These are phyloP conservation scores for Bombycilla garrulus DNA, from an alignment of 2,113 vertebrate genomes.

Conservation along the genomic window DNA sequence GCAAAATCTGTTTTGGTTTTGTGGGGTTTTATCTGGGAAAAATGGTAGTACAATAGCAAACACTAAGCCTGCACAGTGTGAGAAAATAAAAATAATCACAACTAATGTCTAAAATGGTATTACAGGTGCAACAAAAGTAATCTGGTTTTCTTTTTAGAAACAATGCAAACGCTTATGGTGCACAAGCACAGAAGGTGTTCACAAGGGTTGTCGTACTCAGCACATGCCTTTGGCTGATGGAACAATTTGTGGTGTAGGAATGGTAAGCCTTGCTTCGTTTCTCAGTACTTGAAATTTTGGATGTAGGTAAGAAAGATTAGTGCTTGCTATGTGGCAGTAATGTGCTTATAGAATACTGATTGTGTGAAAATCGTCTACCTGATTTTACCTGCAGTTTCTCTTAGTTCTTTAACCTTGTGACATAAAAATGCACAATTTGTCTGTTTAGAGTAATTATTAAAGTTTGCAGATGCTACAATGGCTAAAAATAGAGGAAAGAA, in stretches of 20 bases:
- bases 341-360: background rate
- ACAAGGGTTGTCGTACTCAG: constrained; percentile 93
- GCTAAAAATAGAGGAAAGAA: background rate
- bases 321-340: background rate
- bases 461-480: background rate
- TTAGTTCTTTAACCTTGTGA: background rate
- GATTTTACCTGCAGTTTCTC: background rate
- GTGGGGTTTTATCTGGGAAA: background rate
- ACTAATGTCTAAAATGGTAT: background rate
- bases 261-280: constrained; percentile 78
- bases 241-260: constrained; percentile 88
- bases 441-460: background rate
- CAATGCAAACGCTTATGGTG: constrained; percentile 96
- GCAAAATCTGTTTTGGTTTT: background rate
- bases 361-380: background rate
- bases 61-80: background rate
- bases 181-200: constrained; percentile 87
- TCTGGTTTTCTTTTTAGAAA: constrained; percentile 74
- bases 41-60: background rate
- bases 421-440: background rate
- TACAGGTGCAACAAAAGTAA: background rate
- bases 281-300: background rate
- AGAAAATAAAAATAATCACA: background rate
- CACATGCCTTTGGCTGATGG: constrained; percentile 97
- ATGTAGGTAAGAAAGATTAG: background rate